These are phyloP conservation scores for Ashinkailepas kermadecensis DNA, from an alignment of 2,888 invertebrate species.

Conservation along the genomic window DNA sequence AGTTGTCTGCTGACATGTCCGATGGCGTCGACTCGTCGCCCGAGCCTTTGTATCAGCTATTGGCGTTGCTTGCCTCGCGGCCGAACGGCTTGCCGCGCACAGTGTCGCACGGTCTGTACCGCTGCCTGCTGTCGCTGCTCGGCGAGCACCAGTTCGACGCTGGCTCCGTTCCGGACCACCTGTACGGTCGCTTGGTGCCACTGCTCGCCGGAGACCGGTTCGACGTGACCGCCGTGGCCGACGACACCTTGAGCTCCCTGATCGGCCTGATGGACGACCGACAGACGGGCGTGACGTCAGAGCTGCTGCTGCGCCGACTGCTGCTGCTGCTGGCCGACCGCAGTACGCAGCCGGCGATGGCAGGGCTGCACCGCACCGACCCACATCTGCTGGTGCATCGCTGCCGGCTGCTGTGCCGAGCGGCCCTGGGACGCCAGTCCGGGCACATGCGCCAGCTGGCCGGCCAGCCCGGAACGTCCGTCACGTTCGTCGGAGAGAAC, in stretches of 20 bases:
- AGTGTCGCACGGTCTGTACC: background rate
- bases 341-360: background rate
- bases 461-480: background rate
- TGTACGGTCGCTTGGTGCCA: background rate
- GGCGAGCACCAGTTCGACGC: background rate
- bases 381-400: background rate
- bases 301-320: background rate
- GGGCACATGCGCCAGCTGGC: too few species aligned
- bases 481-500: background rate
- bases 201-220: background rate
- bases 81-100: background rate
- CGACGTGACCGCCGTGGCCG: background rate
- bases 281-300: background rate
- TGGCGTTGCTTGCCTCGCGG: background rate
- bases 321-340: constrained; percentile 12
- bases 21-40: background rate
- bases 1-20: background rate
- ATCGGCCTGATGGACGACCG: background rate
- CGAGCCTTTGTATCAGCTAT: background rate
- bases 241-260: background rate
- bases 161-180: background rate
- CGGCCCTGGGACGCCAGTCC: background rate
- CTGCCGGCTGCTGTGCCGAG: background rate
- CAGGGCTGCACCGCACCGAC: background rate
- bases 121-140: background rate